A percentile compares a stretch with the other conserved stretches of the same genome.
These are phyloP conservation scores for Etheostoma nigrum DNA, from an alignment of 2,797 vertebrate species.

Conservation along the genomic window DNA sequence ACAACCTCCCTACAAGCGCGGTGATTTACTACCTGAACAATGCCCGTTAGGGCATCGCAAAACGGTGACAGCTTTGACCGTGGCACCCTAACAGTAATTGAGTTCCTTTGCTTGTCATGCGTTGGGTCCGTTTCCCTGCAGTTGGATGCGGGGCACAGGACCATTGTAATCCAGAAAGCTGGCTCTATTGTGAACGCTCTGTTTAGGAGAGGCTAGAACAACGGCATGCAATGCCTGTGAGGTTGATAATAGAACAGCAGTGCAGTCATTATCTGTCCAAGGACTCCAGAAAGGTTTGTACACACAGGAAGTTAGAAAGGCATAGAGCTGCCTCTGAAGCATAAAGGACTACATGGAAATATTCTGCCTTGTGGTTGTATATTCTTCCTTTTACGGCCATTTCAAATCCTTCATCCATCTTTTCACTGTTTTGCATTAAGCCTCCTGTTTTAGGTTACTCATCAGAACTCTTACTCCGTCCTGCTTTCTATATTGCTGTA, in stretches of 20 bases:
- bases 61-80: constrained; percentile 16
- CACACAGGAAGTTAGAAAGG: constrained; percentile 48
- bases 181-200: constrained; percentile 56
- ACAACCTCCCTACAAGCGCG: constrained; percentile 37
- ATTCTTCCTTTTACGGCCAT: constrained; percentile 23
- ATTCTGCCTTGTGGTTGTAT: constrained; percentile 11
- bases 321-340: constrained; percentile 29
- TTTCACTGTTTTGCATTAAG: constrained; percentile 3
- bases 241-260: constrained; percentile 68
- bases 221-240: constrained; percentile 48
- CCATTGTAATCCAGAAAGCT: constrained; percentile 63
- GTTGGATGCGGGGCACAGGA: not conserved
- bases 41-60: constrained; percentile 49
- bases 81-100: too few relatives aligned
- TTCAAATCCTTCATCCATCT: constrained; percentile 24
- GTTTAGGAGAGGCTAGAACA: constrained; percentile 59
- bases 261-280: constrained; percentile 73
- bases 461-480: constrained; percentile 40
- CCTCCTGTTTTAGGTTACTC: constrained; percentile 43
- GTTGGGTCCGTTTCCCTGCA: too few relatives aligned
- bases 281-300: constrained; percentile 65
- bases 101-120: too few relatives aligned
- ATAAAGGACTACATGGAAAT: constrained; percentile 49
- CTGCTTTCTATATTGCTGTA: constrained; percentile 43
- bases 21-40: constrained; percentile 62